Evolutionary conservation across 2,797 vertebrate genomes (phyloP).

Genomic region (Catamblyrhynchus diadema): DNA sequence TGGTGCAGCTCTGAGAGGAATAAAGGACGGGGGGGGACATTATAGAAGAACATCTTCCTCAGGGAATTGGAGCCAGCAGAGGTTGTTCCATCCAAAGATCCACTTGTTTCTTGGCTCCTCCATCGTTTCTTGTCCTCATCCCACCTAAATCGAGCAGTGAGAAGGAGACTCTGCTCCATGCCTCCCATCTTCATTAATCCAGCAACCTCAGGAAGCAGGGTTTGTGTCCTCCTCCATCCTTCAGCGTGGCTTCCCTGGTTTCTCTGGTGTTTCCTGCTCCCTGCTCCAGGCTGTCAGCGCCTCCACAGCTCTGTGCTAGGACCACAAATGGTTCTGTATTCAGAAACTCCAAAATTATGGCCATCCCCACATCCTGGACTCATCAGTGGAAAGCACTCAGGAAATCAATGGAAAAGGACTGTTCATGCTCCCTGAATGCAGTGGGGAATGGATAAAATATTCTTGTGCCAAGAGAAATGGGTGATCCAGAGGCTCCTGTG

Average conservation of each 20-base stretch:
- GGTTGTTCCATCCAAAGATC: background rate
- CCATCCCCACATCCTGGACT: background rate
- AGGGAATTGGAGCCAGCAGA: background rate
- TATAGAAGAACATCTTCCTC: background rate
- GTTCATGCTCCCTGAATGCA: background rate
- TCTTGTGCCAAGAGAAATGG: background rate
- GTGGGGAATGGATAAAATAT: background rate
- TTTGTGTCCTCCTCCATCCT: background rate
- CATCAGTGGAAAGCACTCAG: background rate
- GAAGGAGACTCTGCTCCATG: background rate
- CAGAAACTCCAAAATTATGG: background rate
- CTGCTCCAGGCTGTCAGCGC: background rate
- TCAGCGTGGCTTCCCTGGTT: background rate
- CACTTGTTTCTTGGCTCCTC: background rate
- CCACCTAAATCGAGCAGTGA: background rate
- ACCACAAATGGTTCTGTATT: background rate
- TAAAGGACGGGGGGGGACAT: background rate
- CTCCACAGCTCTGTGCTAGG: background rate
- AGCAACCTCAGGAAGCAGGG: background rate
- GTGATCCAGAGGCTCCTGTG: background rate
- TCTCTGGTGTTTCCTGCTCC: background rate
- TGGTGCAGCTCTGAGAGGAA: background rate
- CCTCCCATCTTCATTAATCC: background rate
- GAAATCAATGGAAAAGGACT: background rate
- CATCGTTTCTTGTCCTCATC: background rate